Evolutionary conservation across 2,113 vertebrate genomes (phyloP).

Genomic region (Centropus unirufus): DNA sequence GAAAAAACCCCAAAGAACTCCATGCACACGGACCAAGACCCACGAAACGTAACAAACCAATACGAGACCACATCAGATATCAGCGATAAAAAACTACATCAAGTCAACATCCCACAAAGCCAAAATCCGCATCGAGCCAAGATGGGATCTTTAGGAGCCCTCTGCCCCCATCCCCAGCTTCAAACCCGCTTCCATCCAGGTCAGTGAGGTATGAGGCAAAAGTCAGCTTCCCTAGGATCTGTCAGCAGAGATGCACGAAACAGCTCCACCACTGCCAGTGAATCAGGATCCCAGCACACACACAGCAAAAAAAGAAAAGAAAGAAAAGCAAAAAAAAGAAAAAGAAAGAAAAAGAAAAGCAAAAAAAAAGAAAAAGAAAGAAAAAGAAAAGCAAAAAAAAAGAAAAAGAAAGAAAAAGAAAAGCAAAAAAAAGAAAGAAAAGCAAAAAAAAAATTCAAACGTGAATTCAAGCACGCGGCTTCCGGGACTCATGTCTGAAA

Average conservation of each 20-base stretch:
- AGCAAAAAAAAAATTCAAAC: neutral
- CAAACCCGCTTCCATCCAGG: neutral
- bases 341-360: no score
- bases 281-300: no score
- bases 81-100: neutral
- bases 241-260: no score
- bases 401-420: no score
- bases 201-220: accelerated
- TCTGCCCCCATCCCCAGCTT: neutral
- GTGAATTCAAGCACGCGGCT: neutral
- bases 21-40: neutral
- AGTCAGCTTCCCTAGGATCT: neutral
- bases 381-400: no score
- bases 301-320: no score
- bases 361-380: no score
- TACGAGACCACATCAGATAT: neutral
- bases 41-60: accelerated
- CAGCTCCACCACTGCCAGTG: no score
- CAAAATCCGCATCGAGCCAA: neutral
- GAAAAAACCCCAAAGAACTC: neutral
- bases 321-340: no score
- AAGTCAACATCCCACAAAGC: neutral
- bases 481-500: neutral
- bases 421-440: no score
- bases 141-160: neutral